phyloP scores from a whole-genome alignment of 2,888 invertebrate species.

The Netelia fuscicornis region DNA sequence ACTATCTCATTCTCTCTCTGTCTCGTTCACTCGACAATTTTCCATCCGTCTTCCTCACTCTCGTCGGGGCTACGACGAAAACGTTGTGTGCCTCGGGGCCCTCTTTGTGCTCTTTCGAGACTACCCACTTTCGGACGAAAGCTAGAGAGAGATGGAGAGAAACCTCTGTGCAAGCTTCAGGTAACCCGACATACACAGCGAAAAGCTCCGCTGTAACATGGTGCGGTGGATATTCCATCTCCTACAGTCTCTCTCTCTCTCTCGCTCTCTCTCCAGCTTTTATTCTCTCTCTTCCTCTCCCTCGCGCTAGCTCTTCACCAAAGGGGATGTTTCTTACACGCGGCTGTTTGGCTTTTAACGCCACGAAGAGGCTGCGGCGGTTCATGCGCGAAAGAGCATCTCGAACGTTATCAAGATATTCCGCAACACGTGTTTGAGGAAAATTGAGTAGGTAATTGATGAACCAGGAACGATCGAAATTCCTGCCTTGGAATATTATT shows the following conservation, averaged over 20 bases:
- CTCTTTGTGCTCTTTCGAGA: slow-evolving; percentile 69
- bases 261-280: slow-evolving; percentile 60
- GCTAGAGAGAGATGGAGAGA: slow-evolving; percentile 29
- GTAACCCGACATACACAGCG: slow-evolving; percentile 60
- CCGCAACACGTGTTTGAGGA: slow-evolving; percentile 29
- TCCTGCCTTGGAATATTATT: too few relatives aligned
- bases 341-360: slow-evolving; percentile 68
- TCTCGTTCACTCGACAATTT: slow-evolving; percentile 1
- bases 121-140: slow-evolving; percentile 64
- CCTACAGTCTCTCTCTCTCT: slow-evolving; percentile 31
- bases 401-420: slow-evolving; percentile 47
- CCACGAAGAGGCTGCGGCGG: slow-evolving; percentile 51
- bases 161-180: slow-evolving; percentile 56
- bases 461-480: neutral
- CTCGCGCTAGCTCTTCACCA: slow-evolving; percentile 66
- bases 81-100: slow-evolving; percentile 53
- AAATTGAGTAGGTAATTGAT: neutral
- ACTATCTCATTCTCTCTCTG: slow-evolving; percentile 18
- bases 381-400: slow-evolving; percentile 61
- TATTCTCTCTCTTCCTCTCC: slow-evolving; percentile 50
- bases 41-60: slow-evolving; percentile 38
- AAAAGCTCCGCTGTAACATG: slow-evolving; percentile 42
- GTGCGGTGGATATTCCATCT: slow-evolving; percentile 39
- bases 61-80: slow-evolving; percentile 13
- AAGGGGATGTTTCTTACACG: slow-evolving; percentile 66